Evolutionary conservation across 2,113 vertebrate species (phyloP), one percentile per base, ranked within the genome.

Genomic region (Carassius auratus): DNA sequence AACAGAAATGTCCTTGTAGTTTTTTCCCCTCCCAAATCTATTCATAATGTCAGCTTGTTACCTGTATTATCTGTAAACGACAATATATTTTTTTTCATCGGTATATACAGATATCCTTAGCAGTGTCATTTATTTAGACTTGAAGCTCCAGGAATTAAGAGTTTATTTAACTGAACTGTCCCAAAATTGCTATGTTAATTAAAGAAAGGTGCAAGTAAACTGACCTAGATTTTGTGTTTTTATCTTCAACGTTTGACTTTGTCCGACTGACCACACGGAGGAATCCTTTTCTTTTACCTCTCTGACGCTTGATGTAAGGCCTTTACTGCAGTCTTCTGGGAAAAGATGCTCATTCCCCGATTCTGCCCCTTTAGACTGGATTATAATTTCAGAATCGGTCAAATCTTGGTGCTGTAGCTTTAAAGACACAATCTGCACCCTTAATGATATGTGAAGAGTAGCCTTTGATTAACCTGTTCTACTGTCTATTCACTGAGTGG

Each of bases 401-500:
- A 26, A 64, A 62, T 80, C 36, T 33, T 55, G 62, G 84, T 69
- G 48, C 75, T 23, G 45, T 55, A 66, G 57, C 71, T 59, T 68
- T 68, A 36, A 76, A 55, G 21, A 30, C 8, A 75, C 13, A 75
- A 52, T 30, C 52, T 55, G 59, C 64, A 50, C 57, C 26, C 33
- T 33, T n/a, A 59, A 62, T n/a, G 21, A 42, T 2, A 62, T 42
- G 26, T 26, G 8, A 15, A 3, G 57, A 21, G 38, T 71, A 55
- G 76, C 15, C 57, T 61, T 30, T 33, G 23, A 81, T 45, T 33
- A 81, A 68, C 80, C 23, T 26, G 80, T 81, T 81, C 80, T 4
- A n/a, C 80, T 82, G 80, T 82, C 62, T 33, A 69, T 50, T 33
- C 8, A 64, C 64, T 81, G n/a, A 81, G 45, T 82, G 62, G 80